Percentiles rank a stretch among this genome's conserved stretches.
Conservation (phyloP, 2,113 vertebrate species). For the Corythoichthys intestinalis region DNA sequence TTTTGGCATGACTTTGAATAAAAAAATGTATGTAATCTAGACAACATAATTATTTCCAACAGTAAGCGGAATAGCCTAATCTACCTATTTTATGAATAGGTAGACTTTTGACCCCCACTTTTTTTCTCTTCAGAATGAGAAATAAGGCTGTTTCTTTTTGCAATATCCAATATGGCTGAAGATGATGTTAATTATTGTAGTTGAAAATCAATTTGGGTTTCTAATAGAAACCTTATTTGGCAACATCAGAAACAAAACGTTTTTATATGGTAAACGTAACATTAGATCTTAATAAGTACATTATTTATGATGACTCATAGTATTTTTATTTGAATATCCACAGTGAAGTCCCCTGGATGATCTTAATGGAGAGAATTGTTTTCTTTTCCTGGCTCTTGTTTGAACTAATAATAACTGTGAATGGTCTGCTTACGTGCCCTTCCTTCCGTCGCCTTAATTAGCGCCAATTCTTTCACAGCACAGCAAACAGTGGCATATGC, state of each 20-base stretch:
- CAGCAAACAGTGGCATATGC: conserved; percentile 69
- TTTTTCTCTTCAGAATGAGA: too few relatives aligned
- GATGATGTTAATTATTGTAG: background rate
- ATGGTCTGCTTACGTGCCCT: conserved; percentile 48
- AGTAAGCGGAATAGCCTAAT: too few relatives aligned
- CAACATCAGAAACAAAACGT: background rate
- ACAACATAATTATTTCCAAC: too few relatives aligned
- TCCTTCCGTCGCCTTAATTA: conserved; percentile 65
- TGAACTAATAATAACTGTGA: conserved; percentile 58
- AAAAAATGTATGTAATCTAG: background rate
- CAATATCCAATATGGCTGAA: background rate
- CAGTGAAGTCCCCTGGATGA: conserved; percentile 29
- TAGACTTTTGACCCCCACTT: too few relatives aligned
- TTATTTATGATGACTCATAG: too few relatives aligned
- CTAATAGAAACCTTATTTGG: background rate
- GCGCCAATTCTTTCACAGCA: conserved; percentile 53
- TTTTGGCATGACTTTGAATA: background rate
- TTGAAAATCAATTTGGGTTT: background rate
- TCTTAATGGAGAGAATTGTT: conserved; percentile 50
- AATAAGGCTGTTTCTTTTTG: too few relatives aligned
- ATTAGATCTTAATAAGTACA: too few relatives aligned
- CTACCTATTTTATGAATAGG: too few relatives aligned
- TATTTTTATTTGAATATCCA: conserved; percentile 50
- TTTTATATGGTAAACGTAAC: background rate
- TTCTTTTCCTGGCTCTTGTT: conserved; percentile 46